Evolutionary conservation across 2,113 vertebrate species (phyloP), one percentile per base, ranked within the genome.

Genomic region (Gymnarchus niloticus): DNA sequence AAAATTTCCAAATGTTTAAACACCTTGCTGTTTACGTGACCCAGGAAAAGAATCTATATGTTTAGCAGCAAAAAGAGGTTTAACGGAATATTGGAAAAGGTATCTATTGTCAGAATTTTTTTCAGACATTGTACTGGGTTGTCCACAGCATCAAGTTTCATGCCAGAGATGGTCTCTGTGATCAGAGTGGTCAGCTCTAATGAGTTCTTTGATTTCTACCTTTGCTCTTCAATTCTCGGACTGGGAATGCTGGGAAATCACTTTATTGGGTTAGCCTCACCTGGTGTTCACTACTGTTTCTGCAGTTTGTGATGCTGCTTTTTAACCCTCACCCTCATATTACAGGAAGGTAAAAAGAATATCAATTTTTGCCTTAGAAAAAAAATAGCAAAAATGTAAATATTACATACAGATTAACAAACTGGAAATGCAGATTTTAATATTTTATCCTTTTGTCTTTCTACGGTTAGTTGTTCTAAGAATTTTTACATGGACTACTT

Each of bases 301-400:
- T 33, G 41, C 33, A 73, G 65, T 33, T 14, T 73, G 33, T 41
- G 3, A 73, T 73, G 33, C 37, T 41, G 41, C 65, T 73, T 1
- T 73, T 21, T 41, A 73, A 73, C 41, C 41, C 41, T 33, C 65
- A 73, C 41, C 33, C 41, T 41, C 14, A 73, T 73, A 33, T 73
- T 73, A 73, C 33, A 73, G 33, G 65, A 73, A 6, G 28, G 65
- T n/a, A 1, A 21, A 69, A 73, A 73, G 33, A 41, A 73, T 2
- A 41, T 33, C 65, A 73, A 19, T 73, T 73, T 73, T 73, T 73
- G 65, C 65, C 65, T 73, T 73, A 73, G 65, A 37, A 33, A 73
- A 37, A n/a, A 73, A 73, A 73, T 73, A 4, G 65, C 65, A 73
- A 41, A 73, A 73, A 69, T 37, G 6, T 65, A 28, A 73, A 9